Evolutionary conservation across 2,797 vertebrate genomes (phyloP).

Genomic region (Pteropus rufus): DNA sequence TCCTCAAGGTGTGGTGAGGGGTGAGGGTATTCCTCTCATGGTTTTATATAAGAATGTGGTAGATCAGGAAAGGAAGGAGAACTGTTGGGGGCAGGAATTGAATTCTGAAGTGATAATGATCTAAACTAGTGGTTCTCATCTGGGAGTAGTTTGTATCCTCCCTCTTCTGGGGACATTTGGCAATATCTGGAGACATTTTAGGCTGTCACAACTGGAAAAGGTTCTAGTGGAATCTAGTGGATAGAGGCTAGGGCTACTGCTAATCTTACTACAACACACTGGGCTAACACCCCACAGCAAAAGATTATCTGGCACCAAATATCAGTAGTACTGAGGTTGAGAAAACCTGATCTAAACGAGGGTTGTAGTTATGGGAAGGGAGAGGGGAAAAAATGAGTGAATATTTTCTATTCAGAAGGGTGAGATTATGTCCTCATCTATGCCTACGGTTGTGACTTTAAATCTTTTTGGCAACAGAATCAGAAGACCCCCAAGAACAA

Average conservation of each 20-base stretch:
- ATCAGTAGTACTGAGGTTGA: too few species aligned
- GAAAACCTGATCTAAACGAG: neutral
- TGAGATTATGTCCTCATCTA: neutral
- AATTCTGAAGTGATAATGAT: neutral
- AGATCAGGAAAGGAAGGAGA: neutral
- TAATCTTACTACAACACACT: neutral
- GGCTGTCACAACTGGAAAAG: neutral
- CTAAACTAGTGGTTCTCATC: neutral
- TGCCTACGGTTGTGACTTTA: neutral
- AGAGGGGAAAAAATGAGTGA: neutral
- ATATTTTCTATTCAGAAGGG: neutral
- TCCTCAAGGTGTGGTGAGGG: neutral
- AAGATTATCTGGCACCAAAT: neutral
- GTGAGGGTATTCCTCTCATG: neutral
- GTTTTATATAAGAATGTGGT: neutral
- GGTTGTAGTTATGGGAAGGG: too few species aligned
- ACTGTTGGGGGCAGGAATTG: neutral
- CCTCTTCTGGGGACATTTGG: fast-evolving
- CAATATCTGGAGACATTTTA: neutral
- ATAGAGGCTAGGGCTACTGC: neutral
- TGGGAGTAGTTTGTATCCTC: too few species aligned
- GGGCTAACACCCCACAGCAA: neutral
- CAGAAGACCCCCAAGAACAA: neutral
- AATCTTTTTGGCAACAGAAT: neutral
- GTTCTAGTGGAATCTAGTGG: neutral